Conservation (phyloP, 2,113 vertebrate genomes). For the Felis chaus region DNA sequence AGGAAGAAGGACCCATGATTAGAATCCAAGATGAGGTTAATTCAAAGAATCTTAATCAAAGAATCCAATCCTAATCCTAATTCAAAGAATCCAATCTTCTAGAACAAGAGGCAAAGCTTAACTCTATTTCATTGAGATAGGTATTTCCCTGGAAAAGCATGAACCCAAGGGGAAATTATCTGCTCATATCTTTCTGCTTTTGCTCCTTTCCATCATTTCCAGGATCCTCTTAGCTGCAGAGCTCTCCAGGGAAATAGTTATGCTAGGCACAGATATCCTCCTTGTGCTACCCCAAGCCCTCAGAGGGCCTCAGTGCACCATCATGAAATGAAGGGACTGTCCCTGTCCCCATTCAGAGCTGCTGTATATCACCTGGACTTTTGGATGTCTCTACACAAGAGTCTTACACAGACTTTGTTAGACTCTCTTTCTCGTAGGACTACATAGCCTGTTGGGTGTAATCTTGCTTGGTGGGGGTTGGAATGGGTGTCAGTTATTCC, state of each 20-base stretch:
- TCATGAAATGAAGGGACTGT: neutral
- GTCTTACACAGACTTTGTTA: neutral
- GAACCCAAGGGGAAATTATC: neutral
- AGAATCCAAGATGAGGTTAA: neutral
- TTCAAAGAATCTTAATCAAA: neutral
- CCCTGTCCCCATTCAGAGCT: neutral
- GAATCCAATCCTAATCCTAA: neutral
- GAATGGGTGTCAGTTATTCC: neutral
- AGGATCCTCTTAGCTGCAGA: neutral
- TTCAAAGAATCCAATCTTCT: neutral
- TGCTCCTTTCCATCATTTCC: neutral
- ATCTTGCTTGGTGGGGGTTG: neutral
- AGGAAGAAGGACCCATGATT: neutral
- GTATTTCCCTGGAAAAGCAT: neutral
- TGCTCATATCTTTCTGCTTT: neutral
- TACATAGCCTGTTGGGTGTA: neutral
- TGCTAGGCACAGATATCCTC: neutral
- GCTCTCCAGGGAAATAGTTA: neutral
- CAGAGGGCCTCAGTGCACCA: neutral
- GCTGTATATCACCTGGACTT: neutral
- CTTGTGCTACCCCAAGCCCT: neutral
- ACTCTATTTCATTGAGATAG: neutral
- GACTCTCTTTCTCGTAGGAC: neutral
- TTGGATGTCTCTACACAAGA: neutral
- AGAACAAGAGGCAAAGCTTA: neutral